phyloP scores from a whole-genome alignment of 1,140 invertebrate genomes.

The Brachionus sp. region DNA sequence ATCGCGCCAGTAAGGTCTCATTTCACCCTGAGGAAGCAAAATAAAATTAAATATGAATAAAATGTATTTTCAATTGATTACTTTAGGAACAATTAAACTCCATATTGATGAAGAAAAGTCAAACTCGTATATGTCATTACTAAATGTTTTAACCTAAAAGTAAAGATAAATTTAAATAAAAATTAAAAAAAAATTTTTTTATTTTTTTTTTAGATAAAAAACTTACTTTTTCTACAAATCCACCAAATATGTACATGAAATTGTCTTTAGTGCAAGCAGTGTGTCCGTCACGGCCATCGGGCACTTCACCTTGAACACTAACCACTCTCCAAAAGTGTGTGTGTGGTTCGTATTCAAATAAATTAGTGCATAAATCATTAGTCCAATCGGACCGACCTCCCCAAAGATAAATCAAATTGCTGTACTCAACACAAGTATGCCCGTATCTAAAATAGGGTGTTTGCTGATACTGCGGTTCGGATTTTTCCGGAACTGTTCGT shows the following conservation, averaged over 20 bases:
- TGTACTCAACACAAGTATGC: constrained; percentile 76
- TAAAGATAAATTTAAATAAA: background rate
- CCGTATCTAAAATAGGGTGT: constrained; percentile 69
- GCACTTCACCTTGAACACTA: constrained; percentile 66
- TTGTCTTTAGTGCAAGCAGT: constrained; percentile 75
- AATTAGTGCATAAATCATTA: constrained; percentile 68
- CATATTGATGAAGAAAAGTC: constrained; percentile 15
- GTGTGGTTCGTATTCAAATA: constrained; percentile 76
- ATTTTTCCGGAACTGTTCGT: constrained; percentile 39
- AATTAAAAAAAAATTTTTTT: background rate
- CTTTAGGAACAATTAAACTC: constrained; percentile 27
- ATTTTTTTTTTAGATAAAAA: background rate
- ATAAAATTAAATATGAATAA: background rate
- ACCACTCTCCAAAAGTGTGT: constrained; percentile 67
- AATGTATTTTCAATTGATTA: background rate
- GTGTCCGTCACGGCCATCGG: constrained; percentile 80
- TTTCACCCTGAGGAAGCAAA: background rate
- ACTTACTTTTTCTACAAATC: constrained; percentile 59
- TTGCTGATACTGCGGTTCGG: background rate
- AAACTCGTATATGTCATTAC: background rate
- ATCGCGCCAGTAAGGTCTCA: constrained; percentile 71
- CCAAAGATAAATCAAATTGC: constrained; percentile 77
- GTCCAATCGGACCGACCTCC: constrained; percentile 78
- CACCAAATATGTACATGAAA: constrained; percentile 85
- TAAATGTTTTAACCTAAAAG: constrained; percentile 35